Evolutionary conservation across 2,113 vertebrate species (phyloP), one percentile per base, ranked within the genome.

Genomic region (Sorex fumeus): DNA sequence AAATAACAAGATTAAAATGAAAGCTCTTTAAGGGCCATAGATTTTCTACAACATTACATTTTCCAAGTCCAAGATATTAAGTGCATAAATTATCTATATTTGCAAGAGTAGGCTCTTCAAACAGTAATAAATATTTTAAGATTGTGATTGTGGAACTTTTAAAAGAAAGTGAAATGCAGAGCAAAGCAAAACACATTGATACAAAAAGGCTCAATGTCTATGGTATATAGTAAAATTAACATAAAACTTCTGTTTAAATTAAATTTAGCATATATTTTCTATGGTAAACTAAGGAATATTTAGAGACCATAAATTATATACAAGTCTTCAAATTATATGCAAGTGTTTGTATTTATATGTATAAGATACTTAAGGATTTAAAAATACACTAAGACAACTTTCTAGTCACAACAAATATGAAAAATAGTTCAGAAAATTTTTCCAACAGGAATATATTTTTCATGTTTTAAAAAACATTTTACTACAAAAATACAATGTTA

Each of bases 81-180:
- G 71, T 84, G 19, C 84, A 36, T 87, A 88, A 87, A 53, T 94
- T 95, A 91, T 92, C 80, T 91, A 2, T 60, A 87, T 93, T 95
- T 95, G 50, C 84, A 92, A 92, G 74, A 93, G 95, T 83, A 57
- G 74, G 92, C 34, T 92, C 47, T 76, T 84, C 53, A 95, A 95
- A 79, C 11, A 75, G 34, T 78, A 87, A 94, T 94, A 93, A 85
- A 88, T 89, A 94, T 84, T 89, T 88, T 95, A 94, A 91, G 82
- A 40, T 82, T 93, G 87, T 93, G 72, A 95, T 75, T 95, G 25
- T 91, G 69, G 92, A 87, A 91, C 64, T 72, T 93, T 3, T 75
- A 91, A 75, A 88, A 95, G 94, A 96, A 96, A 95, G 87, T 93
- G 96, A 96, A 95, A 94, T 79, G 90, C 80, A 95, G 60, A 84